These are phyloP conservation scores for Podargus strigoides DNA, from an alignment of 2,797 vertebrate species.

Conservation along the genomic window DNA sequence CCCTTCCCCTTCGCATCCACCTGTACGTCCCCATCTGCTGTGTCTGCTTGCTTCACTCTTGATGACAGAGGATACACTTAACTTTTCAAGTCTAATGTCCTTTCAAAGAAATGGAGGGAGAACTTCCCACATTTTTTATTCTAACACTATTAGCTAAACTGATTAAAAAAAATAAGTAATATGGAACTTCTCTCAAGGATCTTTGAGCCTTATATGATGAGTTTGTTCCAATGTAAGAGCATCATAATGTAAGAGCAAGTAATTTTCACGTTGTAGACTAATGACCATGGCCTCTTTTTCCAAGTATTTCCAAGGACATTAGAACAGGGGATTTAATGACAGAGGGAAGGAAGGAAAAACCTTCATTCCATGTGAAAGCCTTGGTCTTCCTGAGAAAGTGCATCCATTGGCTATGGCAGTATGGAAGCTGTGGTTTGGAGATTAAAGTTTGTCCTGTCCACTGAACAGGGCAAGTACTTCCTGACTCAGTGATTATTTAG, in stretches of 20 bases:
- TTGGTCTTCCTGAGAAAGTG: background rate
- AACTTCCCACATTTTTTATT: background rate
- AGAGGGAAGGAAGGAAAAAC: background rate
- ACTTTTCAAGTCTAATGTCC: background rate
- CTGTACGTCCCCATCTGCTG: background rate
- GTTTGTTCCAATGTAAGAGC: background rate
- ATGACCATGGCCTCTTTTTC: background rate
- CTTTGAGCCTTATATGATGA: background rate
- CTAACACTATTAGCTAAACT: background rate
- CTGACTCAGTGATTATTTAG: background rate
- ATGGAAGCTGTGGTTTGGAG: background rate
- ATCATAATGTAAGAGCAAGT: background rate
- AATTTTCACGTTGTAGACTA: background rate
- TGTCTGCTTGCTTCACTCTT: background rate
- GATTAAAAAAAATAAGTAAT: background rate
- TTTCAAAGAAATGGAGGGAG: background rate
- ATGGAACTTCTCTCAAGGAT: background rate
- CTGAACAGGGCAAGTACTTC: background rate
- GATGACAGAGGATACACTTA: fast-evolving
- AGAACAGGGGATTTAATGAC: background rate
- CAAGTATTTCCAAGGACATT: background rate
- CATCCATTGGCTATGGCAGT: background rate
- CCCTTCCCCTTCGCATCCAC: background rate
- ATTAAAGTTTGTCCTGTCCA: background rate
- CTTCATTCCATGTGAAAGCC: background rate